These are phyloP conservation scores for Drosophila pseudoobscura DNA, from an alignment of 1,140 invertebrate species.

Conservation along the genomic window DNA sequence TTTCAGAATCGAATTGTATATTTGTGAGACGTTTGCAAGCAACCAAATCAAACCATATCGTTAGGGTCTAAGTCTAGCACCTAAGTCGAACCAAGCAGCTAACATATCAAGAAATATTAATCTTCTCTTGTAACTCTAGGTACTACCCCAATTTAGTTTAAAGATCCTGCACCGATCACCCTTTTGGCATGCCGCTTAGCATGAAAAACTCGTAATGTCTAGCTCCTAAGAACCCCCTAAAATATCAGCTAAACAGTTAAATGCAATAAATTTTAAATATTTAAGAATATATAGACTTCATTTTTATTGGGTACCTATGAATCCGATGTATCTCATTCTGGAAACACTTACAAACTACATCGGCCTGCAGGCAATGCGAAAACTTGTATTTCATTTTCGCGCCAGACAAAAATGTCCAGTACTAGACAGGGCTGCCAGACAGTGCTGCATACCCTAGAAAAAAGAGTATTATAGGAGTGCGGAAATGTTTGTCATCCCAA, in stretches of 20 bases:
- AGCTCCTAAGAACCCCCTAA: conserved; percentile 16
- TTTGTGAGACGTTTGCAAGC: conserved; percentile 66
- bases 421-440: too few relatives aligned
- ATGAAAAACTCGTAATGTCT: conserved; percentile 59
- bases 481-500: too few relatives aligned
- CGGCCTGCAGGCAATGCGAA: neutral
- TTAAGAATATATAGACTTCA: conserved; percentile 22
- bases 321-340: too few relatives aligned
- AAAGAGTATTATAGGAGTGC: too few relatives aligned
- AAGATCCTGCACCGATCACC: conserved; percentile 14
- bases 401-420: too few relatives aligned
- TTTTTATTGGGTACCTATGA: conserved; percentile 15
- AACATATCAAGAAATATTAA: conserved; percentile 24
- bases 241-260: conserved; percentile 29
- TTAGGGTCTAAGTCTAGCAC: conserved; percentile 42
- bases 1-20: conserved; percentile 59
- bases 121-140: conserved; percentile 19
- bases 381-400: conserved; percentile 5
- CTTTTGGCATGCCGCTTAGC: conserved; percentile 53
- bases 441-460: too few relatives aligned
- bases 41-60: conserved; percentile 74
- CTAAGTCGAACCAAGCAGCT: conserved; percentile 36
- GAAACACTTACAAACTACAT: neutral
- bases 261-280: conserved; percentile 61
- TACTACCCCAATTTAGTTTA: conserved; percentile 39